These are phyloP conservation scores for Capreolus pygargus DNA, from an alignment of 2,113 vertebrate genomes.

Conservation along the genomic window DNA sequence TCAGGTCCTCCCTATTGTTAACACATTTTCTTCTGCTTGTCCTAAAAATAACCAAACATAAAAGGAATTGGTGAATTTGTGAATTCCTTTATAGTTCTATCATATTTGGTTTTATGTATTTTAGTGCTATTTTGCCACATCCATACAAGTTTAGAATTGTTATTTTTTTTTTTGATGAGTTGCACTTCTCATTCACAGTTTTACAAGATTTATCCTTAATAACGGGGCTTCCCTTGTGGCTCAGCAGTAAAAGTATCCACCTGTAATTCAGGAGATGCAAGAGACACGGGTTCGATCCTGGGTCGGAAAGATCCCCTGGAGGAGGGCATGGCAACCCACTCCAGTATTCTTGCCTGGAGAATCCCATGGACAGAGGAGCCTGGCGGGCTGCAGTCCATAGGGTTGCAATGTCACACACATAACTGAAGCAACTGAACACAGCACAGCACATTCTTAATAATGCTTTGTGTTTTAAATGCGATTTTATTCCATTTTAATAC, in stretches of 20 bases:
- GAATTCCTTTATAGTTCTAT: not conserved
- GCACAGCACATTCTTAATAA: not conserved
- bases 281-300: not conserved
- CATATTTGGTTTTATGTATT: not conserved
- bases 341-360: not conserved
- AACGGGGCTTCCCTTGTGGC: not conserved
- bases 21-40: not conserved
- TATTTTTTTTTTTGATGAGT: not conserved
- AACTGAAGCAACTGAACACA: fast-evolving
- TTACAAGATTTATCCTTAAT: not conserved
- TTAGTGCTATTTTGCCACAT: not conserved
- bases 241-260: not conserved
- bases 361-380: not conserved
- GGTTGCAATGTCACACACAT: not conserved
- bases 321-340: not conserved
- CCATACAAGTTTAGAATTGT: not conserved
- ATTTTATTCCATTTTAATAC: slow-evolving; percentile 10
- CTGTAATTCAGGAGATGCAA: not conserved
- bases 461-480: not conserved
- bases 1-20: not conserved
- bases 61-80: not conserved
- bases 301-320: not conserved
- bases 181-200: not conserved
- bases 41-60: not conserved
- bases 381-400: not conserved